Base-by-base conservation (phyloP, 2,888 invertebrate genomes). In the Hirudinaria manillensis region DNA sequence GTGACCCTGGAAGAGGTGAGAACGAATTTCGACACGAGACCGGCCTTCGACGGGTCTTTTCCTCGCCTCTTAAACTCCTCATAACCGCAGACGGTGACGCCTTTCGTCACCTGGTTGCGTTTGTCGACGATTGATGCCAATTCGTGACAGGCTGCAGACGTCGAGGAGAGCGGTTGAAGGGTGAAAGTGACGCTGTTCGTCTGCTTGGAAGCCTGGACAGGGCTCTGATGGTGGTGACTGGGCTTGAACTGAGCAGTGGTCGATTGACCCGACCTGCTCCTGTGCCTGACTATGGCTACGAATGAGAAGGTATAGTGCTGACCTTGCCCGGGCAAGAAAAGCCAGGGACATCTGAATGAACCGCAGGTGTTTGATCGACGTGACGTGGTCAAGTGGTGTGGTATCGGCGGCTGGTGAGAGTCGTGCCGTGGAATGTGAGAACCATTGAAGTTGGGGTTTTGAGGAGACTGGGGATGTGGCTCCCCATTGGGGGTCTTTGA, bases 241-340 rank as follows among this genome's bases (percentile, higher is more conserved):
- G 61, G 2, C 16, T 45, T 45, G 45, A 45, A 45, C 45, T 45
- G 45, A 45, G 13, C 10, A 45, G 45, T n/a, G 10, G 70, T 10
- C n/a, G 21, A 55, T 7, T 29, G 21, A 6, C 51, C 4, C 19
- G 55, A 72, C 21, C 19, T 24, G n/a, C 7, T 19, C 4, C 29
- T 36, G 3, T 56, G 61, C n/a, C 73, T 32, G 21, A 55, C 34
- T 36, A 73, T 29, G 24, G 32, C 32, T 32, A 61, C 19, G 32
- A 73, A 65, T 13, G 73, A 36, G 73, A 73, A 65, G 32, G 56
- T 56, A 38, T 73, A 73, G 24, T 65, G 38, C 65, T 73, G 73
- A 10, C 73, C 73, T 3, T 32, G n/a, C 2, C 61, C 65, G 10
- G 73, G 73, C n/a, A 36, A 7, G 65, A 73, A 73, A 10, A 65